These are phyloP conservation scores for Mesembrinibis cayennensis DNA, from an alignment of 2,113 vertebrate genomes.

Conservation along the genomic window DNA sequence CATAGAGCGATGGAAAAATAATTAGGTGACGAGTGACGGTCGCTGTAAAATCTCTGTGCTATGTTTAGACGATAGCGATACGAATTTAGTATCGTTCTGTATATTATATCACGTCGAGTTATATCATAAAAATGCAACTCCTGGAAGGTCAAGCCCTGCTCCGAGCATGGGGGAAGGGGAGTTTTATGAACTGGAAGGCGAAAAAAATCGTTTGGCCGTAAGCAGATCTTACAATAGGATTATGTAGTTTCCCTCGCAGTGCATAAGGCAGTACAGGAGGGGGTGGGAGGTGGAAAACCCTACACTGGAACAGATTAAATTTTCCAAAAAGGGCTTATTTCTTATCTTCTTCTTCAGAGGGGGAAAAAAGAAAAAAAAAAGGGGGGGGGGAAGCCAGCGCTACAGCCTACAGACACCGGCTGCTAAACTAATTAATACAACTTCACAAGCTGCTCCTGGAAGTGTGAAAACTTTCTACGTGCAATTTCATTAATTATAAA, in stretches of 20 bases:
- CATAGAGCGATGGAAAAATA: slow-evolving; percentile 58
- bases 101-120: neutral
- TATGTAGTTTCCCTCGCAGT: slow-evolving; percentile 57
- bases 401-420: slow-evolving; percentile 41
- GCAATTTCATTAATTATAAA: slow-evolving; percentile 73
- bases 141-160: slow-evolving; percentile 14
- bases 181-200: slow-evolving; percentile 49
- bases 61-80: slow-evolving; percentile 26
- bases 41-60: slow-evolving; percentile 37
- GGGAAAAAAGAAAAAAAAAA: no score
- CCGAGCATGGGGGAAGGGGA: slow-evolving; percentile 31
- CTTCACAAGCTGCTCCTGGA: slow-evolving; percentile 64
- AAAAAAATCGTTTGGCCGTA: slow-evolving; percentile 53
- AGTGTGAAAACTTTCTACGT: slow-evolving; percentile 74
- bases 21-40: slow-evolving; percentile 60
- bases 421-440: slow-evolving; percentile 76
- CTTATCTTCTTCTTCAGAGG: slow-evolving; percentile 34
- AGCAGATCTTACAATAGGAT: slow-evolving; percentile 67
- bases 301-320: slow-evolving; percentile 52
- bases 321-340: slow-evolving; percentile 57
- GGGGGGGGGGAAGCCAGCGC: neutral
- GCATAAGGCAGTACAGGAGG: slow-evolving; percentile 35
- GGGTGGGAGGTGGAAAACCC: slow-evolving; percentile 8
- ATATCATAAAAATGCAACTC: neutral
- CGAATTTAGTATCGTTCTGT: slow-evolving; percentile 28